Percentiles rank a stretch among this genome's conserved stretches.
phyloP scores from a whole-genome alignment of 2,888 invertebrate genomes.

The Hydropsyche betteni region DNA sequence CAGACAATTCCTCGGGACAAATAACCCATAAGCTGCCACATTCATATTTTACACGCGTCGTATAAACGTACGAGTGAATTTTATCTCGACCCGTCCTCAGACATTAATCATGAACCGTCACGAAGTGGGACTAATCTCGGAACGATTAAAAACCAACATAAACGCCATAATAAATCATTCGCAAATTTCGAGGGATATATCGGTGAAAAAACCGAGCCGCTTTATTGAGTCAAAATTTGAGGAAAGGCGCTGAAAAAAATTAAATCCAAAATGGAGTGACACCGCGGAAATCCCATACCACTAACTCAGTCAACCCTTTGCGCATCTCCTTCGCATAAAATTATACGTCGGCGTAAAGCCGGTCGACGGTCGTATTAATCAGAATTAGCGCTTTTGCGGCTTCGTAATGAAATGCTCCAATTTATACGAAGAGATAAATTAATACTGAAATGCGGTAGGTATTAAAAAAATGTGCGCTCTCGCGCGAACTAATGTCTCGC shows the following conservation, averaged over 20 bases:
- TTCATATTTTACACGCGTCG: conserved; percentile 34
- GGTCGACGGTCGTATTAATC: conserved; percentile 38
- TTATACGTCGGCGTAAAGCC: conserved; percentile 34
- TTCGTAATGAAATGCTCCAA: conserved; percentile 39
- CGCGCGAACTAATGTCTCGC: background rate
- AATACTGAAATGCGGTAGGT: conserved; percentile 13
- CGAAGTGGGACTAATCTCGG: too few species aligned
- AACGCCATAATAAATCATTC: too few species aligned
- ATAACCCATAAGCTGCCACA: conserved; percentile 38
- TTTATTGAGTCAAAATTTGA: conserved; percentile 7
- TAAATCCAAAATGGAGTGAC: conserved; percentile 18
- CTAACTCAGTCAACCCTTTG: background rate
- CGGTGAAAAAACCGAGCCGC: too few species aligned
- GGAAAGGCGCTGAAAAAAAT: background rate
- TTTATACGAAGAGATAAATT: conserved; percentile 38
- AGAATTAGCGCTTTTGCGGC: conserved; percentile 37
- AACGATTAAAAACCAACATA: too few species aligned
- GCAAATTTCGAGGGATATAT: too few species aligned
- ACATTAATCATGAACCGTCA: too few species aligned
- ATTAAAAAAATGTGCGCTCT: conserved; percentile 3
- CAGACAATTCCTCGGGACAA: conserved; percentile 38
- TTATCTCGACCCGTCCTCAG: too few species aligned
- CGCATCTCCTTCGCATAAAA: conserved; percentile 19
- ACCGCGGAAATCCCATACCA: background rate
- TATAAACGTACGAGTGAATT: background rate